Evolutionary conservation across 2,113 vertebrate genomes (phyloP).

Genomic region (Chauna torquata): DNA sequence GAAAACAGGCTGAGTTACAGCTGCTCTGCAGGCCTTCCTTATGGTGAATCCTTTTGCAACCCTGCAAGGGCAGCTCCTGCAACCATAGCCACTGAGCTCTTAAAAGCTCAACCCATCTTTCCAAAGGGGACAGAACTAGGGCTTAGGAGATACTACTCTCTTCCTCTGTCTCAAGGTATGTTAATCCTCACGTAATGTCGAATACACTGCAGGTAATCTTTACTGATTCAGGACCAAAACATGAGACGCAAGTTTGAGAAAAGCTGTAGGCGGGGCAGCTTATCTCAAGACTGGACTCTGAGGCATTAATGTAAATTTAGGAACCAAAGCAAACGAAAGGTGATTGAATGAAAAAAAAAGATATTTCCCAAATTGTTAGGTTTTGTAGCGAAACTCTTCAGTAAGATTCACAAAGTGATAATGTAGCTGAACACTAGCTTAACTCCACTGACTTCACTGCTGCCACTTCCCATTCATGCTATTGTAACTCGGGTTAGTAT

Average conservation of each 20-base stretch:
- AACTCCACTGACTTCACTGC: not conserved
- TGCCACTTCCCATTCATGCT: not conserved
- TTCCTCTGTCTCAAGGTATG: not conserved
- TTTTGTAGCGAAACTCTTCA: not conserved
- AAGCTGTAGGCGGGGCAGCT: not conserved
- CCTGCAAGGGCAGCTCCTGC: not conserved
- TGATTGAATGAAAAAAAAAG: not conserved
- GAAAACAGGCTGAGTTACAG: not conserved
- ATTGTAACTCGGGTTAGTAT: not conserved
- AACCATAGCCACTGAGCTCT: not conserved
- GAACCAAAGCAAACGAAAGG: not conserved
- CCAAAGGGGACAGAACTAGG: not conserved
- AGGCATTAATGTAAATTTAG: not conserved
- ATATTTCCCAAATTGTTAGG: not conserved
- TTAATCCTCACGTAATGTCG: not conserved
- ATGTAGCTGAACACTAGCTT: not conserved
- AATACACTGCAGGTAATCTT: not conserved
- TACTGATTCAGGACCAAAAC: not conserved
- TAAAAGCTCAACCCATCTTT: not conserved
- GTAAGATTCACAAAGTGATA: not conserved
- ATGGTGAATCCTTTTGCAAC: not conserved
- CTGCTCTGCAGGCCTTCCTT: not conserved
- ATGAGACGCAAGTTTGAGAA: not conserved
- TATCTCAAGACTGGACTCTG: not conserved
- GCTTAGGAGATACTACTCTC: not conserved